These are phyloP conservation scores for Atrina japonica DNA, from an alignment of 2,888 invertebrate genomes.

Conservation along the genomic window DNA sequence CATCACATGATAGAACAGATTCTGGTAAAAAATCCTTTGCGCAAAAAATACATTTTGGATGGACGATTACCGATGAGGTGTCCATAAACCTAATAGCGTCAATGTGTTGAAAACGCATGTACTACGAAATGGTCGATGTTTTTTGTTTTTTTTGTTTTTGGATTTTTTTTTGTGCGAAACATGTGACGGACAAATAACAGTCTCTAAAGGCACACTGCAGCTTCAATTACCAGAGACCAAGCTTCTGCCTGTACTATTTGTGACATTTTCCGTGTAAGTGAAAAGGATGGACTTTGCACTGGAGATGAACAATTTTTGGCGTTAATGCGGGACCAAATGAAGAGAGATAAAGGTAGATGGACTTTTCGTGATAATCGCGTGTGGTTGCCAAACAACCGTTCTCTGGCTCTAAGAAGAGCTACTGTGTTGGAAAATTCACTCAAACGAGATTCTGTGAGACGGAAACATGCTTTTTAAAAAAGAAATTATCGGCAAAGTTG, in stretches of 20 bases:
- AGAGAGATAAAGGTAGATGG: no score
- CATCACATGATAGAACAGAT: constrained; percentile 32
- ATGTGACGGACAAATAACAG: no score
- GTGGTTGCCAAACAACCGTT: no score
- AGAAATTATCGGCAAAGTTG: constrained; percentile 36
- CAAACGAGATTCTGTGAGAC: constrained; percentile 12
- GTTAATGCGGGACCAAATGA: no score
- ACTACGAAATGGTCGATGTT: constrained; percentile 1
- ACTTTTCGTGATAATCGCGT: no score
- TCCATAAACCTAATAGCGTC: constrained; percentile 10
- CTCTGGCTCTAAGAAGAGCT: constrained; percentile 25
- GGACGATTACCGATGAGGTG: constrained; percentile 26
- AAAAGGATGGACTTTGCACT: no score
- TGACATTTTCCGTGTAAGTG: no score
- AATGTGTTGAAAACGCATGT: constrained; percentile 18
- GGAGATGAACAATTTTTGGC: no score
- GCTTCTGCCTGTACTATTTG: no score
- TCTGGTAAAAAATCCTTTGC: constrained; percentile 31
- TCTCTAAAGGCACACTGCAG: constrained; percentile 25
- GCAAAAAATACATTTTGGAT: constrained; percentile 28
- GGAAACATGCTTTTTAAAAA: constrained; percentile 31
- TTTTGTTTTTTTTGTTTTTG: no score
- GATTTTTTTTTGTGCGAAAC: no score
- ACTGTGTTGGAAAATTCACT: constrained; percentile 20
- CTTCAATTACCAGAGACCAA: constrained; percentile 22